phyloP scores from a whole-genome alignment of 1,140 invertebrate genomes.

The Thaumetopoea pityocampa region DNA sequence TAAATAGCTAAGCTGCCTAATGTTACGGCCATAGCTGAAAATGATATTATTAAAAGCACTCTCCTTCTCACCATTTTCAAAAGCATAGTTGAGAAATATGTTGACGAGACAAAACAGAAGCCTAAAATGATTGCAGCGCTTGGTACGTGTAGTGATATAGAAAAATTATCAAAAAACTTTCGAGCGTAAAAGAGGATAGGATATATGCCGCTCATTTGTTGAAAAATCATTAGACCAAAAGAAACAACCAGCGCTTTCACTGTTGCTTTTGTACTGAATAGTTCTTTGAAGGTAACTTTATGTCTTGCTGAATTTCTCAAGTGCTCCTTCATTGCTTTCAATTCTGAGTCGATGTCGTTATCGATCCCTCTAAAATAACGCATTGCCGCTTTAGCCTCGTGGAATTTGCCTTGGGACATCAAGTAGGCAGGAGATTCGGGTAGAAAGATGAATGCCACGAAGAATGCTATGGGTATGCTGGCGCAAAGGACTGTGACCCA shows the following conservation, averaged over 20 bases:
- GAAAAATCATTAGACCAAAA: conserved; percentile 85
- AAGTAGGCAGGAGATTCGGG: conserved; percentile 85
- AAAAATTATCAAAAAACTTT: conserved; percentile 80
- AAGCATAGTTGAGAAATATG: conserved; percentile 81
- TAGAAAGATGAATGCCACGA: conserved; percentile 82
- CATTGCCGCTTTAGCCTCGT: conserved; percentile 80
- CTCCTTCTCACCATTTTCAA: conserved; percentile 85
- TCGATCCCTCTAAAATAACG: conserved; percentile 81
- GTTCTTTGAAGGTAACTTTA: conserved; percentile 61
- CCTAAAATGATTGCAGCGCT: conserved; percentile 81
- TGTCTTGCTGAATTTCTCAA: conserved; percentile 56
- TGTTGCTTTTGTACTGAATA: conserved; percentile 68
- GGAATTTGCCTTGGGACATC: conserved; percentile 66
- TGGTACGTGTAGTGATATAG: conserved; percentile 67
- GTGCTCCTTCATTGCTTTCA: conserved; percentile 77
- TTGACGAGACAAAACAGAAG: conserved; percentile 82
- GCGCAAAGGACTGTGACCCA: conserved; percentile 81
- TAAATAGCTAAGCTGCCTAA: conserved; percentile 78
- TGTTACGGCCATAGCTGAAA: conserved; percentile 77
- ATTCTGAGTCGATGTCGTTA: conserved; percentile 80
- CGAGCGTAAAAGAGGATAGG: conserved; percentile 86
- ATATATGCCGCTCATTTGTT: conserved; percentile 89
- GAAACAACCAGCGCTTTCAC: conserved; percentile 74
- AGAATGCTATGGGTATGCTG: conserved; percentile 80
- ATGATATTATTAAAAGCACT: conserved; percentile 81